phyloP scores from a whole-genome alignment of 2,113 vertebrate genomes.

The Entelurus aequoreus region DNA sequence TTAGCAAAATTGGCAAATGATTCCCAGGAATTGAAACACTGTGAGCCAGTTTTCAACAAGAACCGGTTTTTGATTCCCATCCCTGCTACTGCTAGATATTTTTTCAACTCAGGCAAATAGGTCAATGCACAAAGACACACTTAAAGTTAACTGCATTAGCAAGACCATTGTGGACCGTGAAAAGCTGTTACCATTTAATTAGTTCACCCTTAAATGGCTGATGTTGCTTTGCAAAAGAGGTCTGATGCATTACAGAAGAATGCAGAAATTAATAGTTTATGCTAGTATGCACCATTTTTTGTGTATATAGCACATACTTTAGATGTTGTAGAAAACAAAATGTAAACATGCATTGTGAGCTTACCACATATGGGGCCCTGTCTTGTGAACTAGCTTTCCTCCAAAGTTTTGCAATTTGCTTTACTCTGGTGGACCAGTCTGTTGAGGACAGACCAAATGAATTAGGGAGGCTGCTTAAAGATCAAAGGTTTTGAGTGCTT shows the following conservation, averaged over 20 bases:
- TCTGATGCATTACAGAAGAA: conserved; percentile 22
- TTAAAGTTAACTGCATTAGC: conserved; percentile 41
- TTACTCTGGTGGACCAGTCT: conserved; percentile 97
- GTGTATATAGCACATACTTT: not conserved
- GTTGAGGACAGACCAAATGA: conserved; percentile 24
- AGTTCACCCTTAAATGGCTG: conserved; percentile 38
- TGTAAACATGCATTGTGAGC: conserved; percentile 26
- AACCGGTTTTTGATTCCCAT: no score
- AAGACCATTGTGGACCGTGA: conserved; percentile 28
- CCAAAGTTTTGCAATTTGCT: conserved; percentile 98
- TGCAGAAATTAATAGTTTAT: conserved; percentile 14
- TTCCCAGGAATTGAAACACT: no score
- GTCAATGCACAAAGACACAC: conserved; percentile 34
- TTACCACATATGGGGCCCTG: conserved; percentile 98
- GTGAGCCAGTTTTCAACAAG: no score
- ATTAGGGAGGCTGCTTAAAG: conserved; percentile 2
- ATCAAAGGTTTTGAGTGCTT: conserved; percentile 4
- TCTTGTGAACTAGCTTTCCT: conserved; percentile 98
- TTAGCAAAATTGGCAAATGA: no score
- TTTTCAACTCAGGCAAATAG: conserved; percentile 15
- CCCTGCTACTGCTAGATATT: not conserved
- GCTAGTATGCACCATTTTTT: conserved; percentile 1
- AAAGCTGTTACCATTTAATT: conserved; percentile 43
- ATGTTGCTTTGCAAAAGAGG: conserved; percentile 34
- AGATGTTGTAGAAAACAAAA: conserved; percentile 8